Percentiles rank a stretch among this genome's conserved stretches.
Conservation (phyloP, 2,888 invertebrate species). For the Agrochola lychnidis region DNA sequence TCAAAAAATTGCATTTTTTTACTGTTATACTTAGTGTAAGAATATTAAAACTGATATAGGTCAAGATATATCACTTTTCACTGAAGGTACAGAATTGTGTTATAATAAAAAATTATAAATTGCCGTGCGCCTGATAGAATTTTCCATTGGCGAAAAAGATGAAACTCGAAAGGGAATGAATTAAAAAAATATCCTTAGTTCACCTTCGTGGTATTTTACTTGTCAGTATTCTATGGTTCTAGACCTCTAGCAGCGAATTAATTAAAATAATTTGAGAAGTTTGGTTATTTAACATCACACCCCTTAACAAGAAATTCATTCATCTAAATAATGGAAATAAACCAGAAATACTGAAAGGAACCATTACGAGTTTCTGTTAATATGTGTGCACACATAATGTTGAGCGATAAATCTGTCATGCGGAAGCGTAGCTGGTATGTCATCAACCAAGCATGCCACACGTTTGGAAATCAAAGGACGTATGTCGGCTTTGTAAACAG, state of each 20-base stretch:
- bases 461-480: background rate
- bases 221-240: background rate
- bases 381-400: conserved; percentile 28
- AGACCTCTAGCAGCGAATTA: background rate
- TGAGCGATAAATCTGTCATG: conserved; percentile 49
- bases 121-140: too few species aligned
- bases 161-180: too few species aligned
- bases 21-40: too few species aligned
- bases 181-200: background rate
- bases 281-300: background rate
- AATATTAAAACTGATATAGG: too few species aligned
- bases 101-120: too few species aligned
- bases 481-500: background rate
- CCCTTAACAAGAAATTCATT: background rate
- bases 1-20: too few species aligned
- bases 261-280: background rate
- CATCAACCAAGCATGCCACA: conserved; percentile 22
- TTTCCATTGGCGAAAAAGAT: background rate
- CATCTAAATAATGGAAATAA: conserved; percentile 6
- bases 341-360: conserved; percentile 7
- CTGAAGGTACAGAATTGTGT: too few species aligned
- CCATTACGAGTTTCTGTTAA: conserved; percentile 37
- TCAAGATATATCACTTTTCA: too few species aligned
- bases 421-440: conserved; percentile 34
- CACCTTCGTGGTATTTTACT: background rate